These are phyloP conservation scores for Sebastes baramenuke DNA, from an alignment of 2,797 vertebrate genomes.

Conservation along the genomic window DNA sequence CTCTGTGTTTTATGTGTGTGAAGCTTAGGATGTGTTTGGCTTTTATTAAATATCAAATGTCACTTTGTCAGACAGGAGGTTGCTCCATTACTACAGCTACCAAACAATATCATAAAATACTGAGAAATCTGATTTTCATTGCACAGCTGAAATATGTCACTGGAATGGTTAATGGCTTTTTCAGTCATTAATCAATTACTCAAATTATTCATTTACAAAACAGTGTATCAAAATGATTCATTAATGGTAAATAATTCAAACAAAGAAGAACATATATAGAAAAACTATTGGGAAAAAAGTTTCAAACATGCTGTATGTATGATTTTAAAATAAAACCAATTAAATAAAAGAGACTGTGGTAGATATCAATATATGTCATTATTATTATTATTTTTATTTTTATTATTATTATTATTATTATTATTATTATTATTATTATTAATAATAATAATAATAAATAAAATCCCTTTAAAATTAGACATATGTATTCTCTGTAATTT, in stretches of 20 bases:
- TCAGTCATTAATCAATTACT: neutral
- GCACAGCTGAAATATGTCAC: neutral
- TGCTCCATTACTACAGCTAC: neutral
- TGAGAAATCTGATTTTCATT: neutral
- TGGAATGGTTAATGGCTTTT: neutral
- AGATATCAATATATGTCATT: neutral
- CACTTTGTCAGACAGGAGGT: neutral
- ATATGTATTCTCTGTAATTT: too few relatives aligned
- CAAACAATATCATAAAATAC: neutral
- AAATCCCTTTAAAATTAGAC: too few relatives aligned
- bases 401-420: too few relatives aligned
- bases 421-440: too few relatives aligned
- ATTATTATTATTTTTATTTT: too few relatives aligned
- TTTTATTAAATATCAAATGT: neutral
- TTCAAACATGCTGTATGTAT: neutral
- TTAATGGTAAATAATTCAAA: neutral
- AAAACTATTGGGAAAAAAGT: neutral
- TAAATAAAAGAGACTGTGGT: neutral
- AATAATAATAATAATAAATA: too few relatives aligned
- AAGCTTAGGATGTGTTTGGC: neutral
- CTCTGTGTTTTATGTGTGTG: neutral
- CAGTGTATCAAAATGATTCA: neutral
- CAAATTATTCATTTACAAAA: neutral
- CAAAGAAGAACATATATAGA: neutral
- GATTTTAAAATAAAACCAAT: neutral